These are phyloP conservation scores for Phodopus roborovskii DNA, from an alignment of 2,113 vertebrate species.

Conservation along the genomic window DNA sequence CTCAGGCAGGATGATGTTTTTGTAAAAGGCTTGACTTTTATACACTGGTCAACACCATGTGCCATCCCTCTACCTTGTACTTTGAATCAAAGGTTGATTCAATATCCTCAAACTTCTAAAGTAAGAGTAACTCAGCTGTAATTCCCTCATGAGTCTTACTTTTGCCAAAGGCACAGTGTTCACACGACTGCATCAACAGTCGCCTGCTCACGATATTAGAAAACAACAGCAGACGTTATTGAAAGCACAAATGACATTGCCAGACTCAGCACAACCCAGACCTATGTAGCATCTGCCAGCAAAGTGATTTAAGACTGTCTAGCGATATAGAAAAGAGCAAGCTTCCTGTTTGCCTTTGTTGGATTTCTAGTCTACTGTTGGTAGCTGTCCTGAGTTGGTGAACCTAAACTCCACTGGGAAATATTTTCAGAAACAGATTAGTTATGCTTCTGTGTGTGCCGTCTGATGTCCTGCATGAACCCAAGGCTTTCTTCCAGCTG, in stretches of 20 bases:
- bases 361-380: neutral
- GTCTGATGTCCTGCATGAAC: neutral
- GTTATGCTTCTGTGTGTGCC: neutral
- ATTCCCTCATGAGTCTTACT: neutral
- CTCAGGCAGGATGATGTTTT: neutral
- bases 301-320: neutral
- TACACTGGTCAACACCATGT: neutral
- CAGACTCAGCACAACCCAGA: neutral
- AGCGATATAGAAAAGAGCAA: neutral
- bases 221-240: neutral
- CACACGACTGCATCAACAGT: neutral
- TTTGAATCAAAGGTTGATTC: neutral
- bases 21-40: slow-evolving; percentile 2
- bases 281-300: neutral
- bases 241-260: neutral
- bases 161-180: neutral
- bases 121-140: neutral
- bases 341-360: neutral
- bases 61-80: neutral
- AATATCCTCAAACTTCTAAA: neutral
- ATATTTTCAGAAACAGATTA: neutral
- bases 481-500: neutral
- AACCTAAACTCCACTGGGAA: neutral
- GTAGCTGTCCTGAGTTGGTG: neutral
- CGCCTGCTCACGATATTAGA: neutral